Conservation (phyloP, 2,797 vertebrate species). For the Limnodromus scolopaceus region DNA sequence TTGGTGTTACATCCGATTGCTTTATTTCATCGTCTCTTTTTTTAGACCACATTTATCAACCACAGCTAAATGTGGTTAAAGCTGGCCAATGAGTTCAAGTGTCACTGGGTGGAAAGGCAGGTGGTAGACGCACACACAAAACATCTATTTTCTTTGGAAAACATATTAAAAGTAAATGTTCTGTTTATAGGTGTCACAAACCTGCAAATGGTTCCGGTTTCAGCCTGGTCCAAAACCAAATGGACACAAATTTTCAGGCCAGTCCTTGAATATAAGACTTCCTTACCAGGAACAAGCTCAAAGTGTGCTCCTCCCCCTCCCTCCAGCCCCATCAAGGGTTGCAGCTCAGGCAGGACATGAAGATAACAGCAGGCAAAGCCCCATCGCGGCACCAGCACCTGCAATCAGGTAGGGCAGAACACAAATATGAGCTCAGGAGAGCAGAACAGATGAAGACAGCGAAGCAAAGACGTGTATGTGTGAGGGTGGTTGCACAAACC, state of each 20-base stretch:
- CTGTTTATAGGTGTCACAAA: not conserved
- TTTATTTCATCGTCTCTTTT: not conserved
- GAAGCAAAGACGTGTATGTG: not conserved
- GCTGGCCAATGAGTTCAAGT: not conserved
- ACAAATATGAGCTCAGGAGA: not conserved
- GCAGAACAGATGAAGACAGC: not conserved
- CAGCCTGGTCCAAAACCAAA: not conserved
- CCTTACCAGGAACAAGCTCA: not conserved
- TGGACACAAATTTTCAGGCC: not conserved
- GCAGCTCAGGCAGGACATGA: not conserved
- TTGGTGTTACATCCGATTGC: not conserved
- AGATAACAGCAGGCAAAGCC: not conserved
- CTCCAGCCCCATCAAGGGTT: not conserved
- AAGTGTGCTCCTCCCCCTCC: no score
- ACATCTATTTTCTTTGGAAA: not conserved
- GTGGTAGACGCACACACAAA: not conserved
- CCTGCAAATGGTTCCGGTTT: not conserved
- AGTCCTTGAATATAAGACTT: not conserved
- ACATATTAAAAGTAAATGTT: not conserved
- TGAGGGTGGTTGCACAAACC: not conserved
- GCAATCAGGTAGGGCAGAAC: fast-evolving
- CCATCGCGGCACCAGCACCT: not conserved
- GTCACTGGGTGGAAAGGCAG: not conserved
- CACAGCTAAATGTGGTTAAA: not conserved
- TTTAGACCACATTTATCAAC: not conserved